Conservation (phyloP, 2,888 invertebrate species). For the Girardia tigrina region DNA sequence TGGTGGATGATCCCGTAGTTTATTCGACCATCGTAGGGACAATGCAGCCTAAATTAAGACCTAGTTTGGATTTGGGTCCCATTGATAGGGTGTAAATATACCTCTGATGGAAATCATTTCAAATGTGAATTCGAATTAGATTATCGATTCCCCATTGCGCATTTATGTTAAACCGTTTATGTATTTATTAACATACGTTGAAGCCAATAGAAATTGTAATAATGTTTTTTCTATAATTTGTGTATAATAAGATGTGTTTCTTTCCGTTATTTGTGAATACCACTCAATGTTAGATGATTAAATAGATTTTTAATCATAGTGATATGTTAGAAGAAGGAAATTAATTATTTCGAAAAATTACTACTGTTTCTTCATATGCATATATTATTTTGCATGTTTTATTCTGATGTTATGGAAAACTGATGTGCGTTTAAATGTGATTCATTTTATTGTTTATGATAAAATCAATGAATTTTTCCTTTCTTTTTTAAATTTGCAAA, state of each 20-base stretch:
- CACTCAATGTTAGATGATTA: background rate
- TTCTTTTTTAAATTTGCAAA: no score
- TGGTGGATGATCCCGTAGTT: background rate
- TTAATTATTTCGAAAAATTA: background rate
- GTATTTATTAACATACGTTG: background rate
- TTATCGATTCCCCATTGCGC: constrained; percentile 18
- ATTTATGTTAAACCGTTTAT: background rate
- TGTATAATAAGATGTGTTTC: background rate
- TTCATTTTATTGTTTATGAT: background rate
- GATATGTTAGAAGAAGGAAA: background rate
- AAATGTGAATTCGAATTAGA: background rate
- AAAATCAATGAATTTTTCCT: background rate
- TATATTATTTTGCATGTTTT: constrained; percentile 11
- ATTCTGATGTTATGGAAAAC: background rate
- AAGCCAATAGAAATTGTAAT: constrained; percentile 10
- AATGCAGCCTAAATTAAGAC: background rate
- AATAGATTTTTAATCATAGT: background rate
- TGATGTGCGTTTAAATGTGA: background rate
- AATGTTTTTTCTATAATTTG: background rate
- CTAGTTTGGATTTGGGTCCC: background rate
- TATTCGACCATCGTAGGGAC: constrained; percentile 1
- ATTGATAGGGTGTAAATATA: background rate
- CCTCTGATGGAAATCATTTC: background rate
- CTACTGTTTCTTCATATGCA: background rate
- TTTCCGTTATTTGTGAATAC: background rate